Conservation (phyloP, 2,888 invertebrate genomes). For the Diogma glabrata region DNA sequence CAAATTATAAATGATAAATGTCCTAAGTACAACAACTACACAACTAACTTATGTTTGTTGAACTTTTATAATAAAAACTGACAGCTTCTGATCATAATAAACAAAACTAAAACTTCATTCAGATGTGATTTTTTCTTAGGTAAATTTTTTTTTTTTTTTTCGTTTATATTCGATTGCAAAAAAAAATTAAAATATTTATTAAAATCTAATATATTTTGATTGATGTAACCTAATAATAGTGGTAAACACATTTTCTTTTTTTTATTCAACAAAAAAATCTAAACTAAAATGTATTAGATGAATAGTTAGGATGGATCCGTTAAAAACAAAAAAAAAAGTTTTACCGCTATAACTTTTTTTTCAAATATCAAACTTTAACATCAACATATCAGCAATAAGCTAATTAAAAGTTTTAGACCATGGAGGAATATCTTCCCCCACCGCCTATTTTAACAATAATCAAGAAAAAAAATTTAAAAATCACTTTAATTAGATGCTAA, state of each 20-base stretch:
- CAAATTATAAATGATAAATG: constrained; percentile 8
- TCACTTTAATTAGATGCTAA: too few species aligned
- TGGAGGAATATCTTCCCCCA: neutral
- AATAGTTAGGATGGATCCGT: constrained; percentile 9
- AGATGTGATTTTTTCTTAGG: too few species aligned
- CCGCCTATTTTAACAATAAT: neutral
- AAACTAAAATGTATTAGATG: too few species aligned
- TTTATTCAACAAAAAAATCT: too few species aligned
- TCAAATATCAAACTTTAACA: constrained; percentile 8
- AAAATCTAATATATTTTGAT: constrained; percentile 1
- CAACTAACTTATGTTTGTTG: too few species aligned
- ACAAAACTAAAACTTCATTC: neutral
- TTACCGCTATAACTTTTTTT: constrained; percentile 6
- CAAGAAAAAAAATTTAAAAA: too few species aligned
- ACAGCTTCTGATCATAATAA: constrained; percentile 9
- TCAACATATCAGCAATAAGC: constrained; percentile 8
- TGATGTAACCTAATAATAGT: constrained; percentile 8
- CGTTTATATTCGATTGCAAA: too few species aligned
- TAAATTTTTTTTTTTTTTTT: too few species aligned
- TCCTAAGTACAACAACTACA: too few species aligned
- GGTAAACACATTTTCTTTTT: constrained; percentile 3
- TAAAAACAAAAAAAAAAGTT: constrained; percentile 7
- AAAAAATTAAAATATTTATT: too few species aligned
- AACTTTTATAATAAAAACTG: constrained; percentile 6
- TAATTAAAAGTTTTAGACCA: constrained; percentile 4